phyloP scores from a whole-genome alignment of 2,797 vertebrate species.

The Cryptoprocta ferox region DNA sequence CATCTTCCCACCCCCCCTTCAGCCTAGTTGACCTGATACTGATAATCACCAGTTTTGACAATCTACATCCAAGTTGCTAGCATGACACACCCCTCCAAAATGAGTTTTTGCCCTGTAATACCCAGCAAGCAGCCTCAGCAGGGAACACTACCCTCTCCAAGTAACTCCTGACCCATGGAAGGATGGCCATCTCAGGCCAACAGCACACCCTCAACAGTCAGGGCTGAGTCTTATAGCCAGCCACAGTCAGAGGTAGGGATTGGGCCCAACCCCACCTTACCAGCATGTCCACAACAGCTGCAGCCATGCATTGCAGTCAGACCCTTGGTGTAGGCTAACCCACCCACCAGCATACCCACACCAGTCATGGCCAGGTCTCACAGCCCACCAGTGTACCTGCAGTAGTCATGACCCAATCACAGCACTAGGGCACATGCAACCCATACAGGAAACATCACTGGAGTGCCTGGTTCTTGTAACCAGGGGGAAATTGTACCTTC shows the following conservation, averaged over 20 bases:
- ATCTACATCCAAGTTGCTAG: background rate
- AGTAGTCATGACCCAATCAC: background rate
- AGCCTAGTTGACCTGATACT: background rate
- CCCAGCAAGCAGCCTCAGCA: background rate
- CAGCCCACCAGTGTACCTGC: background rate
- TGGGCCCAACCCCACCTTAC: no score
- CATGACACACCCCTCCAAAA: background rate
- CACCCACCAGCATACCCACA: background rate
- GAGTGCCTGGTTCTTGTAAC: background rate
- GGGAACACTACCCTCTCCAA: background rate
- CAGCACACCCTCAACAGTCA: background rate
- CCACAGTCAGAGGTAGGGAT: background rate
- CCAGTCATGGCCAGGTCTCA: background rate
- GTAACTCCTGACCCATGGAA: background rate
- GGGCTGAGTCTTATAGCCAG: background rate
- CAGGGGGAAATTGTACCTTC: background rate
- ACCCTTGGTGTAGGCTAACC: no score
- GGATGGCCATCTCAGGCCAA: background rate
- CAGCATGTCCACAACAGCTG: no score
- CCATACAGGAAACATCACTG: background rate
- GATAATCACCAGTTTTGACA: background rate
- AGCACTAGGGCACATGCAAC: background rate
- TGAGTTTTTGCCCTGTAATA: background rate
- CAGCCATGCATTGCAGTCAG: no score
- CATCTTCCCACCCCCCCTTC: background rate